Conservation (phyloP, 1,140 invertebrate genomes). For the Drosophila arizonae region DNA sequence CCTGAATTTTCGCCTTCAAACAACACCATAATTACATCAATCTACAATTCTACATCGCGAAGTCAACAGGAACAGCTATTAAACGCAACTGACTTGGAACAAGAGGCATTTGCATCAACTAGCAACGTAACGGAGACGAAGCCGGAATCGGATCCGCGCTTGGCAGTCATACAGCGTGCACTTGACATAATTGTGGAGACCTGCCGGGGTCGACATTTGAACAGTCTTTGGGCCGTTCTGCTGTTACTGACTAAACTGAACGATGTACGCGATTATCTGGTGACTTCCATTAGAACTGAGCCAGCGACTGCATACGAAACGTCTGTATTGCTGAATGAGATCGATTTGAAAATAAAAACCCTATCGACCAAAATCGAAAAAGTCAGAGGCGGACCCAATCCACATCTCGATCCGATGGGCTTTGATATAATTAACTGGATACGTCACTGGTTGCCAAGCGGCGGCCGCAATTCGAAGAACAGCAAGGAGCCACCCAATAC, state of each 20-base stretch:
- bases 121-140: no score
- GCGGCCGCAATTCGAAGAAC: conserved; percentile 20
- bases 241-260: conserved; percentile 26
- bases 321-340: not conserved
- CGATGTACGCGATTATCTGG: conserved; percentile 35
- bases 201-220: not conserved
- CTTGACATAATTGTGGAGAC: conserved; percentile 24
- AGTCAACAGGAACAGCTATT: not conserved
- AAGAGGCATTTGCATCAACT: not conserved
- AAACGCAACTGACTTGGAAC: not conserved
- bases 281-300: not conserved
- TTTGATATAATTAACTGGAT: conserved; percentile 52
- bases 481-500: conserved; percentile 36
- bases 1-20: not conserved
- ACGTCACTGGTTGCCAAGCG: conserved; percentile 42
- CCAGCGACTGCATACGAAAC: not conserved
- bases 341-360: conserved; percentile 9
- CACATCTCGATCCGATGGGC: conserved; percentile 51
- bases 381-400: conserved; percentile 3
- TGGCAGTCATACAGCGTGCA: conserved; percentile 15
- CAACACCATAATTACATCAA: not conserved
- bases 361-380: conserved; percentile 9
- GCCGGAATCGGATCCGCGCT: conserved; percentile 7
- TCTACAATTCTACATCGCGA: not conserved
- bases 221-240: conserved; percentile 11